These are phyloP conservation scores for Lepisosteus oculatus DNA, from an alignment of 2,113 vertebrate genomes.

Conservation along the genomic window DNA sequence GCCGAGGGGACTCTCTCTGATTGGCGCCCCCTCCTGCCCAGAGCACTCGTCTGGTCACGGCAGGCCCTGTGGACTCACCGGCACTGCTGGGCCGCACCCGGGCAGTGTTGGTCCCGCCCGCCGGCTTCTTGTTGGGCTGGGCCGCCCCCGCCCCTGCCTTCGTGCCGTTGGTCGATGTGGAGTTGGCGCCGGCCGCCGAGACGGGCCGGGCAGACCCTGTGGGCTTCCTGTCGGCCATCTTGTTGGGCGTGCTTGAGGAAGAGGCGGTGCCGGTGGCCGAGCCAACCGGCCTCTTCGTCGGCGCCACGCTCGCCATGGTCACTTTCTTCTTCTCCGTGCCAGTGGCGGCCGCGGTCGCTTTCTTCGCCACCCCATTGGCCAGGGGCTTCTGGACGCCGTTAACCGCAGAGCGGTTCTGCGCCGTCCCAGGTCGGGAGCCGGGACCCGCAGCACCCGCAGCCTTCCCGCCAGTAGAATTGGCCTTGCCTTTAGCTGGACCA, in stretches of 20 bases:
- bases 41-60: too few relatives aligned
- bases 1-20: too few relatives aligned
- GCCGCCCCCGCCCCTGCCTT: slow-evolving; percentile 30
- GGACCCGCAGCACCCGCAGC: slow-evolving; percentile 25
- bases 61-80: slow-evolving; percentile 35
- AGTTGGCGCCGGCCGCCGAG: slow-evolving; percentile 23
- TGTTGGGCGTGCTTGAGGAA: slow-evolving; percentile 33
- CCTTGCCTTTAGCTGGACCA: slow-evolving; percentile 32
- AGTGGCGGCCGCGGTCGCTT: slow-evolving; percentile 30
- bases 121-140: slow-evolving; percentile 35
- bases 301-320: slow-evolving; percentile 16
- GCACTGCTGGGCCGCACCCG: slow-evolving; percentile 48
- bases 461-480: slow-evolving; percentile 28
- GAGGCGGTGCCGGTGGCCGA: background rate
- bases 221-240: slow-evolving; percentile 48
- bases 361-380: slow-evolving; percentile 41
- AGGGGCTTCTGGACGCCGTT: slow-evolving; percentile 43
- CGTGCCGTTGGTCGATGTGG: slow-evolving; percentile 33
- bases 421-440: slow-evolving; percentile 26
- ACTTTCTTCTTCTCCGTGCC: slow-evolving; percentile 51
- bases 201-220: slow-evolving; percentile 29
- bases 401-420: slow-evolving; percentile 11
- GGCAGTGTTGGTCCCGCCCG: slow-evolving; percentile 23
- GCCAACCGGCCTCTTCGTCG: slow-evolving; percentile 39
- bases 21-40: too few relatives aligned